A percentile compares a stretch with the other conserved stretches of the same genome.
phyloP scores from a whole-genome alignment of 1,140 invertebrate genomes.

The Brachionus paranguensis region DNA sequence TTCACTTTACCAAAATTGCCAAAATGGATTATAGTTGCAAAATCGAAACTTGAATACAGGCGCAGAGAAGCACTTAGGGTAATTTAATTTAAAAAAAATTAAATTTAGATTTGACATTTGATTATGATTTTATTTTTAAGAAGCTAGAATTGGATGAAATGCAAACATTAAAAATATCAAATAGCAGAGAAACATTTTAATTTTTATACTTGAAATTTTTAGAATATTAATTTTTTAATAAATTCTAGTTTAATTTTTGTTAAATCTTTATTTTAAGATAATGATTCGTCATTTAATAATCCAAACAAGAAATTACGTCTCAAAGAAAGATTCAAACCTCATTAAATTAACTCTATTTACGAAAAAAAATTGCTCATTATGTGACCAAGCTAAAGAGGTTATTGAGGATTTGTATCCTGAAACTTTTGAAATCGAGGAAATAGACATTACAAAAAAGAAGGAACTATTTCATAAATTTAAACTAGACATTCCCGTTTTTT shows the following conservation, averaged over 20 bases:
- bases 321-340: neutral
- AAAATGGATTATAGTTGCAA: neutral
- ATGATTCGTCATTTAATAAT: neutral
- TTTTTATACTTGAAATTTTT: neutral
- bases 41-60: neutral
- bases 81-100: neutral
- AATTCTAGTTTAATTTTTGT: neutral
- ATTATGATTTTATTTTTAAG: neutral
- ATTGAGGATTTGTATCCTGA: constrained; percentile 55
- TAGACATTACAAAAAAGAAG: constrained; percentile 71
- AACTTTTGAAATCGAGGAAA: constrained; percentile 59
- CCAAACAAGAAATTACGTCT: neutral
- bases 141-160: constrained; percentile 14
- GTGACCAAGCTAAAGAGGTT: constrained; percentile 70
- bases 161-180: neutral
- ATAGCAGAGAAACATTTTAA: neutral
- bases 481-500: constrained; percentile 77
- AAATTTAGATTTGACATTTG: neutral
- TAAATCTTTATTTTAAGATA: neutral
- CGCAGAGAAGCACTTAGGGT: neutral
- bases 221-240: neutral
- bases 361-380: constrained; percentile 71
- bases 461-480: constrained; percentile 69
- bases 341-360: constrained; percentile 70
- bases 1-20: neutral